Base-by-base conservation (phyloP, 2,113 vertebrate species). In the Eidolon helvum region DNA sequence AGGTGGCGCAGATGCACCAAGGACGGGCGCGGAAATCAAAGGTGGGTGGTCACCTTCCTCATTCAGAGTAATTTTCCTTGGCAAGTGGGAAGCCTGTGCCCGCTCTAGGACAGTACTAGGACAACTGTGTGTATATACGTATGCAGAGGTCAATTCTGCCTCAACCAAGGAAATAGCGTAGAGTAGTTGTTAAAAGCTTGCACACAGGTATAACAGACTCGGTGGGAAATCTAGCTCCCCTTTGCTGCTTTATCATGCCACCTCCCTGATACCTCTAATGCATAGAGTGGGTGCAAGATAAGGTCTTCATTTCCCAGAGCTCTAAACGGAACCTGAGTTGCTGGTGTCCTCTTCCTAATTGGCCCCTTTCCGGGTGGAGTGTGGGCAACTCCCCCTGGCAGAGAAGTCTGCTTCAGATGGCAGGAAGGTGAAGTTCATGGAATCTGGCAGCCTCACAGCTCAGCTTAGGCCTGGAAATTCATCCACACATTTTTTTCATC, bases 1-100 rank as follows among this genome's bases (percentile, higher is more conserved):
- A 96, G 93, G 96, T 79, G 96, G 96, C 95, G 83, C 4, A 93
- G 89, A 38, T 40, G 50, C 93, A 63, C 53, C 26, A 40, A 78
- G 22, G 57, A 94, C 85, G 66, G 12, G 71, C 0, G 0, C 38
- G 2, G 68, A 59, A 85, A 48, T 71, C 59, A 24, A 21, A 21
- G 35, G 40, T 43, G 22, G 66, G 35, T 30, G 68, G 61, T 26
- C 14, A 7, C 38, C 53, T 91, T 85, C 18, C 68, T 61, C 2
- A 5, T 22, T 65, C 26, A 21, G 10, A 30, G 30, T 30, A 9
- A 30, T 65, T 93, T 40, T 91, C 63, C 28, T n/a, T 30, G 12
- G n/a, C 38, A 30, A 33, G 33, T 7, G 12, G 11, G 24, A 59
- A 55, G 48, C 35, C 45, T 30, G n/a, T 38, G 59, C 30, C 2